Evolutionary conservation across 2,113 vertebrate genomes (phyloP).

Genomic region (Platanista minor): DNA sequence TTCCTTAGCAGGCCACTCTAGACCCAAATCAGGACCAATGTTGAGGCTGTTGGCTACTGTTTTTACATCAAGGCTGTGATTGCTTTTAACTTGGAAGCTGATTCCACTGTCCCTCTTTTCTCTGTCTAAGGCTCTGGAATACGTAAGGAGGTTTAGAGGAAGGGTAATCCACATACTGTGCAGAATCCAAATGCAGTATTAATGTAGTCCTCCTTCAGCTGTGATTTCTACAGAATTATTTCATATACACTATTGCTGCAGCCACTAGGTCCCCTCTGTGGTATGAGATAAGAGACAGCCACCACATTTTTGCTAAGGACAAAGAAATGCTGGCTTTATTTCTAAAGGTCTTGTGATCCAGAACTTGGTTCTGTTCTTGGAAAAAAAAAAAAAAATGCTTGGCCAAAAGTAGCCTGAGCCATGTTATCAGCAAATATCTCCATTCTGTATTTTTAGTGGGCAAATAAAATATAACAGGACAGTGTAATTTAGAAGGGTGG

Average conservation of each 20-base stretch:
- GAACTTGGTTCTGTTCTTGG: constrained; percentile 24
- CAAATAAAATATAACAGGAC: constrained; percentile 18
- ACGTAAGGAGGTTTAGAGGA: constrained; percentile 59
- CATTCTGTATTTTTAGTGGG: constrained; percentile 37
- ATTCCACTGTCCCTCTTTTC: constrained; percentile 54
- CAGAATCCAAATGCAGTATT: constrained; percentile 3
- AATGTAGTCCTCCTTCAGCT: not conserved
- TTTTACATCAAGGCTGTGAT: constrained; percentile 53
- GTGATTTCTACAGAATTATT: not conserved
- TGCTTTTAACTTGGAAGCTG: constrained; percentile 65
- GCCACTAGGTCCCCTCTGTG: not conserved
- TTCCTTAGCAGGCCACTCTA: constrained; percentile 43
- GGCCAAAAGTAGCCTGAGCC: not conserved
- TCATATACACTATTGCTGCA: not conserved
- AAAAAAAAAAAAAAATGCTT: not conserved
- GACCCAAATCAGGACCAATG: constrained; percentile 2
- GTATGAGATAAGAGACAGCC: not conserved
- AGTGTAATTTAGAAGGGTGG: constrained; percentile 55
- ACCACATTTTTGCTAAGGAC: not conserved
- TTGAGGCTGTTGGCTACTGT: constrained; percentile 11
- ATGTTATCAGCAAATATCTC: constrained; percentile 44
- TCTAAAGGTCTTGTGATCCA: constrained; percentile 26
- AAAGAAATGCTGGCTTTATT: constrained; percentile 5
- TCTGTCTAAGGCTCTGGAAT: constrained; percentile 62
- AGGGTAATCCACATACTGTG: not conserved